A percentile compares a stretch with the other conserved stretches of the same genome.
Conservation (phyloP, 2,797 vertebrate species). For the Rhadinocentrus ornatus region DNA sequence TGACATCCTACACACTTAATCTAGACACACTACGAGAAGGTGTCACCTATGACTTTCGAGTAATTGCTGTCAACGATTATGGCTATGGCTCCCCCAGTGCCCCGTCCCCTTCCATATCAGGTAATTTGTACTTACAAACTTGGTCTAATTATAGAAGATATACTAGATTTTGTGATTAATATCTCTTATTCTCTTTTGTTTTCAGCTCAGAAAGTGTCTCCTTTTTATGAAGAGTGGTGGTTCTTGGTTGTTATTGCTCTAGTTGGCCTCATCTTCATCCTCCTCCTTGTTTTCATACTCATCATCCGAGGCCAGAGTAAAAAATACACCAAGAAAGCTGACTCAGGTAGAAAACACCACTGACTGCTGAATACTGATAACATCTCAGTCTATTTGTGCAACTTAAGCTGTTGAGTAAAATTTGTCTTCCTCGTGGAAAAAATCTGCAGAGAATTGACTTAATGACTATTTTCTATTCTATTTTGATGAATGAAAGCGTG, state of each 20-base stretch:
- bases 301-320: constrained; percentile 98
- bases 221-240: constrained; percentile 99
- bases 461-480: constrained; percentile 48
- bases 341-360: constrained; percentile 84
- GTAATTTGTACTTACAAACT: constrained; percentile 64
- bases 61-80: constrained; percentile 96
- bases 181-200: background rate
- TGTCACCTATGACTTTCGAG: constrained; percentile 95
- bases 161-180: background rate
- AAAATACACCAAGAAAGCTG: constrained; percentile 96
- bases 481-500: constrained; percentile 34
- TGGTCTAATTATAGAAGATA: background rate
- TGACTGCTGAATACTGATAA: constrained; percentile 1
- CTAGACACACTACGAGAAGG: constrained; percentile 94
- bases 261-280: constrained; percentile 97
- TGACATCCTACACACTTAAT: constrained; percentile 96
- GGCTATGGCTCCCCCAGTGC: constrained; percentile 95
- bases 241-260: constrained; percentile 97
- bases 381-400: constrained; percentile 24
- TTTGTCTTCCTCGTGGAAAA: constrained; percentile 33
- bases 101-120: constrained; percentile 95
- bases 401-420: constrained; percentile 19
- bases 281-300: constrained; percentile 95
- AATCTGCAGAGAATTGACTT: constrained; percentile 51
- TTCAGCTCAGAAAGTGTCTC: constrained; percentile 94